Percentiles rank a stretch among this genome's conserved stretches.
Conservation (phyloP, 1,140 invertebrate species). For the Trachymyrmex cornetzi region DNA sequence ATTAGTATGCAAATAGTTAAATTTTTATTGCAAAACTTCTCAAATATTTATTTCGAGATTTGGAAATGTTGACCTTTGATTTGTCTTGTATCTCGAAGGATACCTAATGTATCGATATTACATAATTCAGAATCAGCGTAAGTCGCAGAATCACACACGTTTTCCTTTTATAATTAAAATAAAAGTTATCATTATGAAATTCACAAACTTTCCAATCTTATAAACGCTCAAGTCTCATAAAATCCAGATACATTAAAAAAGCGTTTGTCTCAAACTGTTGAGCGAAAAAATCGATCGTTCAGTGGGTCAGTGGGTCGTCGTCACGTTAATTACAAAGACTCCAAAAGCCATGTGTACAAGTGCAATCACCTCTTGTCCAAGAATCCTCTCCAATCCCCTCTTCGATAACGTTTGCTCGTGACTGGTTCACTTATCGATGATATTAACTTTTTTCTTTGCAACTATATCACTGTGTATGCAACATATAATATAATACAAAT, state of each 20-base stretch:
- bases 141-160: neutral
- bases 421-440: constrained; percentile 15
- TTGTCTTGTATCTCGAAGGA: constrained; percentile 57
- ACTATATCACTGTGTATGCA: neutral
- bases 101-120: constrained; percentile 22
- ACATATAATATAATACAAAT: neutral
- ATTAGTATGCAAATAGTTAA: constrained; percentile 67
- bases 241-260: neutral
- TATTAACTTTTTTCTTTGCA: neutral
- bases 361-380: constrained; percentile 57
- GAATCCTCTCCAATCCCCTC: constrained; percentile 69
- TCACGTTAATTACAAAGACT: constrained; percentile 83
- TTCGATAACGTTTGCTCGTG: constrained; percentile 31
- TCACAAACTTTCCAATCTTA: neutral
- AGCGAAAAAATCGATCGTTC: constrained; percentile 81
- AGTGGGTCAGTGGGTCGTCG: constrained; percentile 84
- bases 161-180: neutral
- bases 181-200: neutral
- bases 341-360: constrained; percentile 65
- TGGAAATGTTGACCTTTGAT: constrained; percentile 41
- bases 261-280: constrained; percentile 51
- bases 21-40: neutral
- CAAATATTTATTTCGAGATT: constrained; percentile 53
- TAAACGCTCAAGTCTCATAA: neutral
- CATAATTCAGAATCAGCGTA: constrained; percentile 10